These are phyloP conservation scores for Tetramorium bicarinatum DNA, from an alignment of 2,888 invertebrate species.

Conservation along the genomic window DNA sequence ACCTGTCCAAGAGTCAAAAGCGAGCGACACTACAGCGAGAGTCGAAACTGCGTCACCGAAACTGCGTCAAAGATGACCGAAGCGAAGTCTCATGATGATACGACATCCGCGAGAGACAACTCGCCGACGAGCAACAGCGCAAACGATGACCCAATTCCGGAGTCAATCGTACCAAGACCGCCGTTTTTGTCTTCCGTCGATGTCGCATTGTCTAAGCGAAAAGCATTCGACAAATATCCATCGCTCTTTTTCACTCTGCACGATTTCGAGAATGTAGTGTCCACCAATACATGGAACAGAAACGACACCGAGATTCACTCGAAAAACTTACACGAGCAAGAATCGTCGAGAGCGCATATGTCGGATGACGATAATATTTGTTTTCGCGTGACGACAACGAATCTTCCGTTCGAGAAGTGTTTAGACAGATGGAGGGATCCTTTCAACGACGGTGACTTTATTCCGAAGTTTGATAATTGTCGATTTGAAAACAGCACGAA, in stretches of 20 bases:
- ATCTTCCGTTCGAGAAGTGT: slow-evolving; percentile 82
- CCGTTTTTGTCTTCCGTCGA: slow-evolving; percentile 34
- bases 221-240: slow-evolving; percentile 70
- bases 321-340: slow-evolving; percentile 8
- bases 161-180: slow-evolving; percentile 5
- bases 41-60: slow-evolving; percentile 1
- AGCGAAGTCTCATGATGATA: background rate
- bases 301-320: slow-evolving; percentile 23
- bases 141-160: background rate
- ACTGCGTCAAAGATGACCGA: background rate
- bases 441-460: slow-evolving; percentile 64
- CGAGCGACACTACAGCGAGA: background rate
- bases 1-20: slow-evolving; percentile 29
- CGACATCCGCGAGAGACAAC: slow-evolving; percentile 3
- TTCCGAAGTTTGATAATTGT: slow-evolving; percentile 50
- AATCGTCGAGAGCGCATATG: slow-evolving; percentile 59
- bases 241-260: slow-evolving; percentile 82
- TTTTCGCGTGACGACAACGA: slow-evolving; percentile 83
- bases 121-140: background rate
- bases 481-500: slow-evolving; percentile 83
- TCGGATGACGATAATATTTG: slow-evolving; percentile 71
- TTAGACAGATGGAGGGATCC: slow-evolving; percentile 72
- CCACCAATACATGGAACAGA: slow-evolving; percentile 55
- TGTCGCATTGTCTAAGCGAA: slow-evolving; percentile 7
- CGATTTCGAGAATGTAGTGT: slow-evolving; percentile 83